Percentiles rank a stretch among this genome's conserved stretches.
phyloP scores from a whole-genome alignment of 2,888 invertebrate species.

The Teleogryllus oceanicus region DNA sequence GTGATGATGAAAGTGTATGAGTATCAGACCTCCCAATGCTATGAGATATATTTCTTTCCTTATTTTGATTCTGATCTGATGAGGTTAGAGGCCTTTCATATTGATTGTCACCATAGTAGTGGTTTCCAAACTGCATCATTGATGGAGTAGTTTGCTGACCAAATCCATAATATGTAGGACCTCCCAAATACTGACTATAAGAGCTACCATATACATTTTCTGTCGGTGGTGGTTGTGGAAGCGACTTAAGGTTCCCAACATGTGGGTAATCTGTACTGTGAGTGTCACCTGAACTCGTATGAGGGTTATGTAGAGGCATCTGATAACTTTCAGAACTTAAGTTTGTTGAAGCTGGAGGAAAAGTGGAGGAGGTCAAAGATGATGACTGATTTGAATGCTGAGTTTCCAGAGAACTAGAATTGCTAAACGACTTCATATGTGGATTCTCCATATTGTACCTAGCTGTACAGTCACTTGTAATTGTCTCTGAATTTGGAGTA shows the following conservation, averaged over 20 bases:
- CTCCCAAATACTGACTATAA: conserved; percentile 2
- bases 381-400: background rate
- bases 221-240: background rate
- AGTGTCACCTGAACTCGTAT: background rate
- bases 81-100: background rate
- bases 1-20: background rate
- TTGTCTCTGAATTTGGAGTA: background rate
- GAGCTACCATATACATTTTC: conserved; percentile 5
- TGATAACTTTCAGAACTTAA: conserved; percentile 1
- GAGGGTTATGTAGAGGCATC: background rate
- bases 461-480: background rate
- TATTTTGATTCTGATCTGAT: background rate
- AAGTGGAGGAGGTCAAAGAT: background rate
- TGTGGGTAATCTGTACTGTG: background rate
- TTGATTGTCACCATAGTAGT: conserved; percentile 21
- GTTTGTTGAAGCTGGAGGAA: background rate
- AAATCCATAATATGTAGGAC: conserved; percentile 12
- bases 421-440: background rate
- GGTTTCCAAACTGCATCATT: conserved; percentile 24
- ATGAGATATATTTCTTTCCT: background rate
- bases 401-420: background rate
- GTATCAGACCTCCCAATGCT: background rate
- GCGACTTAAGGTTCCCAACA: background rate
- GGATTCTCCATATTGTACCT: background rate
- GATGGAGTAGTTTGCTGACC: conserved; percentile 23